Conservation (phyloP, 2,113 vertebrate species). For the Herpetotheres cachinnans region DNA sequence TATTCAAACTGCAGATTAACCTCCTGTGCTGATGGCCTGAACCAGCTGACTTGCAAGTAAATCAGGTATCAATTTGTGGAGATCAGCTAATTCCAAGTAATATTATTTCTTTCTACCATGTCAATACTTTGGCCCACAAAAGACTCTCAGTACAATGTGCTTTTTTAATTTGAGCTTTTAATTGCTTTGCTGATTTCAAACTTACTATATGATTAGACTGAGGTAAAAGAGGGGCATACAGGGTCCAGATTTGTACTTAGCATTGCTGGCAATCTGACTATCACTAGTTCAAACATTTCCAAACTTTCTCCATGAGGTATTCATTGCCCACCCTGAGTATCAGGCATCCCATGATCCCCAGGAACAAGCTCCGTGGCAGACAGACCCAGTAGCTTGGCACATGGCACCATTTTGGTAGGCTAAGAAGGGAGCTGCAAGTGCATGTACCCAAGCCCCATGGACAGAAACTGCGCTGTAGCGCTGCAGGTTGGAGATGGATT, state of each 20-base stretch:
- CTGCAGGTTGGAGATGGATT: neutral
- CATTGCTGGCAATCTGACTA: neutral
- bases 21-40: neutral
- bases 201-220: neutral
- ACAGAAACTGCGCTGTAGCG: neutral
- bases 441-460: neutral
- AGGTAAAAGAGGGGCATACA: neutral
- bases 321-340: neutral
- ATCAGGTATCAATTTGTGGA: neutral
- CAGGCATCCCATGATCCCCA: neutral
- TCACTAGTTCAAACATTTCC: neutral
- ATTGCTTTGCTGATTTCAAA: neutral
- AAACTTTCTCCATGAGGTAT: neutral
- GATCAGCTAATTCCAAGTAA: neutral
- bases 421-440: neutral
- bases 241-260: neutral
- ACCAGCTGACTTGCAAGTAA: neutral
- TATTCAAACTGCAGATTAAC: neutral
- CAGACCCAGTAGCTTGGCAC: neutral
- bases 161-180: neutral
- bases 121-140: neutral
- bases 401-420: fast-evolving
- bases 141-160: neutral
- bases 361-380: neutral
- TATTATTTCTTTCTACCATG: neutral